phyloP scores from a whole-genome alignment of 2,797 vertebrate genomes.

The Centropyge bicolor region DNA sequence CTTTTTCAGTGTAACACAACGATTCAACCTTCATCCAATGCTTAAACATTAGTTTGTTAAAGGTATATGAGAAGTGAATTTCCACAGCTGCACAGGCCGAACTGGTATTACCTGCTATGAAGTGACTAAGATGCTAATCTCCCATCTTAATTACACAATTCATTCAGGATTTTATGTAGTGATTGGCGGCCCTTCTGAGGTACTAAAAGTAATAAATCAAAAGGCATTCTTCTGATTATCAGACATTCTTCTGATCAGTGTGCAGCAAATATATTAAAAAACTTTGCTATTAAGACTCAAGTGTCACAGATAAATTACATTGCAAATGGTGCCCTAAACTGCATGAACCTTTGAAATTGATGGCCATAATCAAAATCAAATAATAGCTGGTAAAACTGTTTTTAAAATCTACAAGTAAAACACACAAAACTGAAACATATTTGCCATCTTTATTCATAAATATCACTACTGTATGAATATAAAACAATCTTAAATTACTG shows the following conservation, averaged over 20 bases:
- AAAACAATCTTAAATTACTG: slow-evolving; percentile 84
- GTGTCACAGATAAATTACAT: neutral
- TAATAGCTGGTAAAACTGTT: neutral
- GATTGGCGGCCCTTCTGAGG: neutral
- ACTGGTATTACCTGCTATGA: neutral
- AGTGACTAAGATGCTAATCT: neutral
- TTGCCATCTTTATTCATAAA: slow-evolving; percentile 85
- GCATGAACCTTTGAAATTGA: neutral
- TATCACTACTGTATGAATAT: slow-evolving; percentile 85
- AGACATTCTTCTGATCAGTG: neutral
- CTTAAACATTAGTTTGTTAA: neutral
- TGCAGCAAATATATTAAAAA: neutral
- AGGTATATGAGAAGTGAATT: neutral
- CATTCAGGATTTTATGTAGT: neutral
- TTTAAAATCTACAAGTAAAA: slow-evolving; percentile 16
- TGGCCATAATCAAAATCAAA: neutral
- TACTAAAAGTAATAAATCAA: neutral
- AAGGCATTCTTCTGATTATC: neutral
- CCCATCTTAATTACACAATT: neutral
- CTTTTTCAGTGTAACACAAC: neutral
- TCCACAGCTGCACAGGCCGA: neutral
- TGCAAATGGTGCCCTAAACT: neutral
- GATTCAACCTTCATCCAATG: neutral
- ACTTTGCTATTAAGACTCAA: neutral
- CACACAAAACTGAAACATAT: slow-evolving; percentile 64